These are phyloP conservation scores for Cydia strobilella DNA, from an alignment of 1,140 invertebrate species.

Conservation along the genomic window DNA sequence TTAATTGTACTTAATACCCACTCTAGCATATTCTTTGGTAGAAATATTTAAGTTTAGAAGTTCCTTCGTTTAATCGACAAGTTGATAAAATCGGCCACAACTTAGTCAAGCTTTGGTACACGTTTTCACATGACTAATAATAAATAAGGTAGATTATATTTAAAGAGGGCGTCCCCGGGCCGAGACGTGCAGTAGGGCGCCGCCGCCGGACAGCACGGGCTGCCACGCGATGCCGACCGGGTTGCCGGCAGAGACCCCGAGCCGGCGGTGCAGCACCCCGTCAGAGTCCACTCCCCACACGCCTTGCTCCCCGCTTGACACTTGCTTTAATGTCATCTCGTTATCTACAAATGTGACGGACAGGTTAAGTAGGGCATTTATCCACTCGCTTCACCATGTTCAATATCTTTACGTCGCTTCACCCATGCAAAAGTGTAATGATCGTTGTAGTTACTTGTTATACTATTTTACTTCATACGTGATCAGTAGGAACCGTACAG, in stretches of 20 bases:
- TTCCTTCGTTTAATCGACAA: neutral
- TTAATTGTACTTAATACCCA: neutral
- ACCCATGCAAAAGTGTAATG: neutral
- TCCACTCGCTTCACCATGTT: constrained; percentile 7
- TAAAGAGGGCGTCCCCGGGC: constrained; percentile 50
- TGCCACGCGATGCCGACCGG: constrained; percentile 89
- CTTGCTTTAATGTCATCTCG: constrained; percentile 86
- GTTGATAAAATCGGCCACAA: neutral
- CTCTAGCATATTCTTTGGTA: neutral
- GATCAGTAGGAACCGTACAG: neutral
- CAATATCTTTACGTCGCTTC: neutral
- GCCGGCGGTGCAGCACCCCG: constrained; percentile 86
- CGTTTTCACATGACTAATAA: neutral
- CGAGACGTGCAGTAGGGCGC: constrained; percentile 52
- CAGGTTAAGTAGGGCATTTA: neutral
- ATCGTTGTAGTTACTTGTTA: neutral
- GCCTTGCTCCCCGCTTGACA: constrained; percentile 85
- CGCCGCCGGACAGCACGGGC: constrained; percentile 58
- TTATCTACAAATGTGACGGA: constrained; percentile 59
- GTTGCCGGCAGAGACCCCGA: constrained; percentile 85
- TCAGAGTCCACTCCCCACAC: constrained; percentile 88
- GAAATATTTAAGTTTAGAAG: neutral
- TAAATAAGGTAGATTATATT: constrained; percentile 14
- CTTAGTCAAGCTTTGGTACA: neutral
- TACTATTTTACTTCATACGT: neutral